Conservation (phyloP, 2,888 invertebrate species). For the Epistrophe eligans region DNA sequence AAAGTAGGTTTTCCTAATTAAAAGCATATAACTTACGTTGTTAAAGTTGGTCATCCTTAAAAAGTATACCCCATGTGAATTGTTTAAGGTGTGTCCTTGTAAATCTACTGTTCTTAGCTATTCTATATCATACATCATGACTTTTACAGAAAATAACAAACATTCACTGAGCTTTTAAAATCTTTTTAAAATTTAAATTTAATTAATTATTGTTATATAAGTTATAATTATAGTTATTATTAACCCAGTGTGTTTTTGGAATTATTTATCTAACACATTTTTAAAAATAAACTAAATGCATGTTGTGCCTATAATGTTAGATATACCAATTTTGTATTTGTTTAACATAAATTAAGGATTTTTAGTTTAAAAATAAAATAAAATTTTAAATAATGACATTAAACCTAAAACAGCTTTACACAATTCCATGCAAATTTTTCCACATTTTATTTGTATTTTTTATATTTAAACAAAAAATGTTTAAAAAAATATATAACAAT, state of each 20-base stretch:
- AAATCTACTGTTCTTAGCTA: not conserved
- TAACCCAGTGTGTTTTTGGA: not conserved
- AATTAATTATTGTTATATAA: not conserved
- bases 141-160: not conserved
- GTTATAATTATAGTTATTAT: not conserved
- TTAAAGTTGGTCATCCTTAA: no score
- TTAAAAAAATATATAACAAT: slow-evolving; percentile 44
- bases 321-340: slow-evolving; percentile 35
- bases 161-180: not conserved
- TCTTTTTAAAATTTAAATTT: not conserved
- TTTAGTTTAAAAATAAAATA: slow-evolving; percentile 9
- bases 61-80: not conserved
- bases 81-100: not conserved
- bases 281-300: not conserved
- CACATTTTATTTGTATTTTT: slow-evolving; percentile 78
- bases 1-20: no score
- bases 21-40: no score
- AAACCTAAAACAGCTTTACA: slow-evolving; percentile 79
- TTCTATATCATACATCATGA: not conserved
- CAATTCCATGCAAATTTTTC: slow-evolving; percentile 83
- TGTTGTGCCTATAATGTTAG: not conserved
- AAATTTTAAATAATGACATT: slow-evolving; percentile 8
- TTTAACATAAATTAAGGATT: slow-evolving; percentile 42
- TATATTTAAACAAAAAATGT: not conserved
- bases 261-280: not conserved